Conservation (phyloP, 2,888 invertebrate genomes). For the Melanotus villosus region DNA sequence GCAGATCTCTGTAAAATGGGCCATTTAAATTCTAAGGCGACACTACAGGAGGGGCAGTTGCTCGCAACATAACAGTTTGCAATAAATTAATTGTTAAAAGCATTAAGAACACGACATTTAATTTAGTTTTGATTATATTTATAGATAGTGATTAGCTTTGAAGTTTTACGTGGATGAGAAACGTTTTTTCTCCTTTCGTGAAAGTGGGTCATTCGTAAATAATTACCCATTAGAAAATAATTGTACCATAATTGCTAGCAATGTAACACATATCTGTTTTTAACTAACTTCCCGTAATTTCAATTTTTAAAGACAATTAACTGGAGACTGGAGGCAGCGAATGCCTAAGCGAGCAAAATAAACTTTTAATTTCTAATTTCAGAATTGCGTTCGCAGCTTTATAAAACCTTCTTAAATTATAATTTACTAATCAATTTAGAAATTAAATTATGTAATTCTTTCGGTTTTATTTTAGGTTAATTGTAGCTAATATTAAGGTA, state of each 20-base stretch:
- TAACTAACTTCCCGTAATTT: too few relatives aligned
- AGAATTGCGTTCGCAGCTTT: too few relatives aligned
- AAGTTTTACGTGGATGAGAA: slow-evolving; percentile 1
- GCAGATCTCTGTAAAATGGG: slow-evolving; percentile 15
- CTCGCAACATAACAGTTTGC: slow-evolving; percentile 14
- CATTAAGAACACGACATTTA: slow-evolving; percentile 46
- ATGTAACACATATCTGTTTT: too few relatives aligned
- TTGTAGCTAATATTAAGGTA: too few relatives aligned
- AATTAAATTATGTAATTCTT: too few relatives aligned
- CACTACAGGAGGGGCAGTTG: slow-evolving; percentile 22
- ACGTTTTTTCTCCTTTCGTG: background rate
- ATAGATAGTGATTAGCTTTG: slow-evolving; percentile 36
- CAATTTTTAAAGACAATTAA: too few relatives aligned
- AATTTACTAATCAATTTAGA: too few relatives aligned
- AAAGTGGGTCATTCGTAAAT: background rate
- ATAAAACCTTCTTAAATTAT: too few relatives aligned
- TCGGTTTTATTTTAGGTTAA: too few relatives aligned
- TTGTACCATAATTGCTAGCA: background rate
- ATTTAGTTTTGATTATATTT: slow-evolving; percentile 44
- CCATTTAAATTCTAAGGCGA: slow-evolving; percentile 37
- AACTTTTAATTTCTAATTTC: too few relatives aligned
- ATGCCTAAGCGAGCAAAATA: too few relatives aligned
- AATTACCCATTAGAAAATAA: background rate
- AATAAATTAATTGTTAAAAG: slow-evolving; percentile 48
- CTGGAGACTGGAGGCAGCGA: too few relatives aligned